These are phyloP conservation scores for Pseudois nayaur DNA, from an alignment of 2,113 vertebrate species.

Conservation along the genomic window DNA sequence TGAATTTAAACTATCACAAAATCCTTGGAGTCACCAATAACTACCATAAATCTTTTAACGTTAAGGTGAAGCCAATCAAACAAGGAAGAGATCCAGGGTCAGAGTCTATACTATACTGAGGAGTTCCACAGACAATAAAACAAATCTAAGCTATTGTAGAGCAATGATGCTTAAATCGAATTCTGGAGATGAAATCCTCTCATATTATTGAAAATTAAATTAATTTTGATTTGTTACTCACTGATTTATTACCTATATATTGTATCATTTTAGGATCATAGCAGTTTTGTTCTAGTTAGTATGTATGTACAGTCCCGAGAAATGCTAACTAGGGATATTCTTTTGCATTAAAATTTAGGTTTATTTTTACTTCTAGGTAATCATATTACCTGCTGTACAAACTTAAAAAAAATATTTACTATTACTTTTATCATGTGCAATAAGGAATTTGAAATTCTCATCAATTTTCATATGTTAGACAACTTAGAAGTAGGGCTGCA, in stretches of 20 bases:
- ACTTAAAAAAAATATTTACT: not conserved
- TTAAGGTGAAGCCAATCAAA: not conserved
- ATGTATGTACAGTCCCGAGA: not conserved
- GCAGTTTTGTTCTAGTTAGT: not conserved
- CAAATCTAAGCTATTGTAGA: not conserved
- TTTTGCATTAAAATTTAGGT: not conserved
- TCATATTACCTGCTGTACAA: not conserved
- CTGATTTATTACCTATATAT: not conserved
- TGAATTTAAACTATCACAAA: not conserved
- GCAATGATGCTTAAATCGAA: not conserved
- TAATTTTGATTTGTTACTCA: not conserved
- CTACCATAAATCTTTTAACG: not conserved
- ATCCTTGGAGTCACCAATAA: not conserved
- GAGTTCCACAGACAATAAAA: not conserved
- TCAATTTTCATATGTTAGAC: not conserved
- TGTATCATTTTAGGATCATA: not conserved
- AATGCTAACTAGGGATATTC: not conserved
- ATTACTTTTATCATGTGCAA: not conserved
- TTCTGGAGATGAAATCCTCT: not conserved
- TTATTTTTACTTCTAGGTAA: not conserved
- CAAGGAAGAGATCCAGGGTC: not conserved
- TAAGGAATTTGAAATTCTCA: not conserved
- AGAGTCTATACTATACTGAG: not conserved
- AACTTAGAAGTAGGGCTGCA: fast-evolving
- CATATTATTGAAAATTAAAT: not conserved